phyloP scores from a whole-genome alignment of 2,113 vertebrate genomes.

The Ciconia boyciana region DNA sequence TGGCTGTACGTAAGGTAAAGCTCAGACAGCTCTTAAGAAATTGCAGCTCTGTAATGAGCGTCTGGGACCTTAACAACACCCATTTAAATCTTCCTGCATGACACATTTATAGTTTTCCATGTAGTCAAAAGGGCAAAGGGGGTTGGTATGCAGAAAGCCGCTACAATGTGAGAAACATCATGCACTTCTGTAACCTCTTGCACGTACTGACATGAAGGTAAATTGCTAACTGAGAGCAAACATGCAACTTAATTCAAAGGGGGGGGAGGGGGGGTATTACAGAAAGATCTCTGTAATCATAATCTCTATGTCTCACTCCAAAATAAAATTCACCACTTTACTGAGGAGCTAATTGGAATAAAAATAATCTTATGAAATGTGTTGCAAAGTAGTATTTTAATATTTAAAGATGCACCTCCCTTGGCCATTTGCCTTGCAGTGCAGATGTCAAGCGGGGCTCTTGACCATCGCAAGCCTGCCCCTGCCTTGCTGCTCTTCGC shows the following conservation, averaged over 20 bases:
- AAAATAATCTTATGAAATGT: neutral
- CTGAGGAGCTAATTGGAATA: neutral
- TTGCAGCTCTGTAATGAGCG: neutral
- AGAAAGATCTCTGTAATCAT: neutral
- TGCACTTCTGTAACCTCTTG: constrained; percentile 8
- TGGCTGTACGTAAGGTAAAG: constrained; percentile 16
- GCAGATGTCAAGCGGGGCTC: neutral
- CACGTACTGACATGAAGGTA: neutral
- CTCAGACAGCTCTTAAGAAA: constrained; percentile 31
- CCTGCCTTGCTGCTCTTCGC: neutral
- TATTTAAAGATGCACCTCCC: neutral
- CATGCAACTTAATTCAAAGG: neutral
- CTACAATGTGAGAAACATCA: constrained; percentile 32
- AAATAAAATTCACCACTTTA: neutral
- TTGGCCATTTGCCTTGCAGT: neutral
- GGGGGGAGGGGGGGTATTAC: neutral
- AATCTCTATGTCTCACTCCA: neutral
- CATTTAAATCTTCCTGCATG: constrained; percentile 28
- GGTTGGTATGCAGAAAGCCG: constrained; percentile 28
- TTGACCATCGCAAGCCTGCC: neutral
- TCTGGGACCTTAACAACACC: constrained; percentile 19
- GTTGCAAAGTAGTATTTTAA: neutral
- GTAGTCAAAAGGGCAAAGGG: constrained; percentile 3
- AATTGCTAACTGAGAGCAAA: neutral
- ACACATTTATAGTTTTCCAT: constrained; percentile 39